Conservation (phyloP, 2,888 invertebrate genomes). For the Caenorhabditis parvicauda region DNA sequence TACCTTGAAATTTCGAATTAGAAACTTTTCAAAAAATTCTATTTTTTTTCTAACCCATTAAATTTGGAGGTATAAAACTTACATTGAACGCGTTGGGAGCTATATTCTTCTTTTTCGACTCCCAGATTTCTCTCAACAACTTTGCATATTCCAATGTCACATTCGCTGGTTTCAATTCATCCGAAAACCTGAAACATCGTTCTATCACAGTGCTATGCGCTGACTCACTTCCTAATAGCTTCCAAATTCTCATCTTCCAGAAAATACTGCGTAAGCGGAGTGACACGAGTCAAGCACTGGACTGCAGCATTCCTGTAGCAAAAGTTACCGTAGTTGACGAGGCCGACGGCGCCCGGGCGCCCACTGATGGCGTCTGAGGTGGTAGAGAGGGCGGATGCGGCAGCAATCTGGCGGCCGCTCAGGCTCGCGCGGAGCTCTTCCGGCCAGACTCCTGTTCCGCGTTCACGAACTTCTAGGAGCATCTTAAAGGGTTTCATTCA, state of each 20-base stretch:
- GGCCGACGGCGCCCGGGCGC: slow-evolving; percentile 73
- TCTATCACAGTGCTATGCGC: slow-evolving; percentile 4
- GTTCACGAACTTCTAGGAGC: slow-evolving; percentile 71
- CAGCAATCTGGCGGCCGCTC: slow-evolving; percentile 36
- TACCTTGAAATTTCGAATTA: too few relatives aligned
- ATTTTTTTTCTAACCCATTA: too few relatives aligned
- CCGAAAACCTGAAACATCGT: too few relatives aligned
- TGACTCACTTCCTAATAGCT: slow-evolving; percentile 6
- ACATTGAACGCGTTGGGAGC: slow-evolving; percentile 43
- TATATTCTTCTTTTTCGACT: slow-evolving; percentile 45
- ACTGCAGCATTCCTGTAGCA: slow-evolving; percentile 92
- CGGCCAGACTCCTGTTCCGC: slow-evolving; percentile 84
- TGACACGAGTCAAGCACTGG: slow-evolving; percentile 69
- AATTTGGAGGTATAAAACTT: too few relatives aligned
- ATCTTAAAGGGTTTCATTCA: slow-evolving; percentile 19
- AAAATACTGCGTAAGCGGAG: slow-evolving; percentile 36
- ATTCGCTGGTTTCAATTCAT: too few relatives aligned
- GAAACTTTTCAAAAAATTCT: background rate
- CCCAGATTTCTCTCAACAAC: slow-evolving; percentile 40
- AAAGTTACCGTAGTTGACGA: slow-evolving; percentile 88
- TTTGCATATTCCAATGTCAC: slow-evolving; percentile 36
- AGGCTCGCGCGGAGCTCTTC: slow-evolving; percentile 73
- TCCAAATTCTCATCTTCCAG: slow-evolving; percentile 31
- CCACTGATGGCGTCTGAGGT: too few relatives aligned
- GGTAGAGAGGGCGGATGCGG: slow-evolving; percentile 20